These are phyloP conservation scores for Spea bombifrons DNA, from an alignment of 2,113 vertebrate genomes.

Conservation along the genomic window DNA sequence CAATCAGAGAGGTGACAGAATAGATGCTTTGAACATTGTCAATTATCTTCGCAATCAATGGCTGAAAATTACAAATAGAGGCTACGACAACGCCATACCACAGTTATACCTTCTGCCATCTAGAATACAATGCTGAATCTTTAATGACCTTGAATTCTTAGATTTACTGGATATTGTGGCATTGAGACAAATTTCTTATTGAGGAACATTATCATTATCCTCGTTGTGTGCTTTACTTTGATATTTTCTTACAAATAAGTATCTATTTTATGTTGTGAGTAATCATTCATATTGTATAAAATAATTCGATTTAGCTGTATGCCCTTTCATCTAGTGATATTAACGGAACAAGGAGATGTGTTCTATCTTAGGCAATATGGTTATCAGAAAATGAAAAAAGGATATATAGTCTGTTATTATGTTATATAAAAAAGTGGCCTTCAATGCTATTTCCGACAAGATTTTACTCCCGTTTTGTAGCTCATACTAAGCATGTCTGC, in stretches of 20 bases:
- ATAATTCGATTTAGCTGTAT: no score
- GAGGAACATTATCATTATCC: constrained; percentile 5
- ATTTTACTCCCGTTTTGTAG: no score
- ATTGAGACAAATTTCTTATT: constrained; percentile 9
- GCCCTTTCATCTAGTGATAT: no score
- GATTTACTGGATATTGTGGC: constrained; percentile 20
- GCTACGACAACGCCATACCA: constrained; percentile 11
- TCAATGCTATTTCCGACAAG: no score
- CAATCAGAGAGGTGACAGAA: constrained; percentile 46
- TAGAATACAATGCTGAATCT: constrained; percentile 26
- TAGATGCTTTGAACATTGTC: constrained; percentile 38
- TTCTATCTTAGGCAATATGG: no score
- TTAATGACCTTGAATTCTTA: constrained; percentile 14
- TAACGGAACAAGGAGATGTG: no score
- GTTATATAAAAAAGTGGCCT: no score
- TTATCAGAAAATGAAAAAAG: no score
- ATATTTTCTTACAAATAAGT: neutral
- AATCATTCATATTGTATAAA: no score
- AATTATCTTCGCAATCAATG: constrained; percentile 41
- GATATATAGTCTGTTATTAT: no score
- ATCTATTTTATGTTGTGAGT: neutral
- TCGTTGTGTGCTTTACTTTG: neutral
- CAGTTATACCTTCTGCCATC: constrained; percentile 18
- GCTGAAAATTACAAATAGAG: constrained; percentile 34
- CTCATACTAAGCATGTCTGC: no score